Evolutionary conservation across 2,113 vertebrate species (phyloP).

Genomic region (Nibea albiflora): DNA sequence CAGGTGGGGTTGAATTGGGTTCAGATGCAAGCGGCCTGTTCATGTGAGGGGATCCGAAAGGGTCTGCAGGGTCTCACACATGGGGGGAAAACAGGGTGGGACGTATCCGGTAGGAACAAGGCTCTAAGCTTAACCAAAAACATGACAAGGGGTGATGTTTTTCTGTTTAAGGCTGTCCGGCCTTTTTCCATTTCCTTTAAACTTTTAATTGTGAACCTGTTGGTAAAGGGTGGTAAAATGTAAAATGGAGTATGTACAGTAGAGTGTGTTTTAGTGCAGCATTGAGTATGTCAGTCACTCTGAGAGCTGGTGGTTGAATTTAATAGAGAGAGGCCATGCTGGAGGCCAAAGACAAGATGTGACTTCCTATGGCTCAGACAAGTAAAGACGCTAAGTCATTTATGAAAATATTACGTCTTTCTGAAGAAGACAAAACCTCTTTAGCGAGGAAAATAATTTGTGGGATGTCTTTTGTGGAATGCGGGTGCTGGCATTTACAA

Average conservation of each 20-base stretch:
- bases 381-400: constrained; percentile 5
- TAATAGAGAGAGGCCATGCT: constrained; percentile 30
- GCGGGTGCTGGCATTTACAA: background rate
- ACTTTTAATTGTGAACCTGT: constrained; percentile 1
- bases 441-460: background rate
- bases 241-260: background rate
- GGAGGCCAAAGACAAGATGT: constrained; percentile 44
- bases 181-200: background rate
- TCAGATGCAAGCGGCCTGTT: constrained; percentile 66
- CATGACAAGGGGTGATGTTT: constrained; percentile 25
- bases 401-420: background rate
- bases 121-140: constrained; percentile 48
- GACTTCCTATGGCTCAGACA: constrained; percentile 1
- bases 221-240: background rate
- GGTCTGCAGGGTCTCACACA: constrained; percentile 24
- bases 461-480: background rate
- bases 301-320: constrained; percentile 52
- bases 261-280: constrained; percentile 3
- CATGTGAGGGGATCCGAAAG: constrained; percentile 37
- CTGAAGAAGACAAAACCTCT: background rate
- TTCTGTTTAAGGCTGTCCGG: constrained; percentile 16
- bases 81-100: constrained; percentile 25
- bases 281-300: constrained; percentile 19
- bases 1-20: constrained; percentile 78
- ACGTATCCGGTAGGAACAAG: constrained; percentile 38